Evolutionary conservation across 2,888 invertebrate genomes (phyloP), one percentile per base, ranked within the genome.

Genomic region (Acronicta leporina): DNA sequence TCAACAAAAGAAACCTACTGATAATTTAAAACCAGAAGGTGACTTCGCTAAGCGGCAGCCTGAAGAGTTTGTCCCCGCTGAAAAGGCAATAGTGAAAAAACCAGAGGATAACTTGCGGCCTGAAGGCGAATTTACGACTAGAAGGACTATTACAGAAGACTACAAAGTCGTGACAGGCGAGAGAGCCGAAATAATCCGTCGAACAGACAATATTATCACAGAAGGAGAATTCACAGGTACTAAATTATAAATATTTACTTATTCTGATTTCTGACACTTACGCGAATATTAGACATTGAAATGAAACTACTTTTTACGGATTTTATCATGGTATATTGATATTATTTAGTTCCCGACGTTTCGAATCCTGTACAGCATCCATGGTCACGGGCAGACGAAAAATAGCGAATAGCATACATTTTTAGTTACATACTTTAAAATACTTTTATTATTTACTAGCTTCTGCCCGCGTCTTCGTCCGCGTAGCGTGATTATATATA

Each of bases 171-270:
- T 95, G 1, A 93, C 88, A 33, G 96, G 96, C 0, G 96, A 96
- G 83, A 94, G 96, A 73, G 96, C 96, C 38, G 96, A 96, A 85
- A 95, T 96, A 20, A 93, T 95, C 64, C 95, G 95, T 65, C 95
- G 95, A 45, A 95, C 95, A 68, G 96, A 97, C 82, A 97, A 97
- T 81, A 94, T 97, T 14, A 95, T 95, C 40, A 92, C 95, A 52
- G 95, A 96, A 92, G 96, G 96, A 77, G 95, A 96, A 86, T 97
- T 97, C 73, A 95, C 92, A 85, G 96, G 96, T 96, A 91, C 90
- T 82, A 75, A 45, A 45, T 16, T n/a, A n/a, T 38, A n/a, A 6
- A 2, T n/a, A 38, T 20, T 20, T 20, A 3, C n/a, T n/a, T 1
- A n/a, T n/a, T n/a, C n/a, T n/a, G n/a, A n/a, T n/a, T n/a, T n/a